A percentile compares a stretch with the other conserved stretches of the same genome.
These are phyloP conservation scores for Vanacampus margaritifer DNA, from an alignment of 2,113 vertebrate genomes.

Conservation along the genomic window DNA sequence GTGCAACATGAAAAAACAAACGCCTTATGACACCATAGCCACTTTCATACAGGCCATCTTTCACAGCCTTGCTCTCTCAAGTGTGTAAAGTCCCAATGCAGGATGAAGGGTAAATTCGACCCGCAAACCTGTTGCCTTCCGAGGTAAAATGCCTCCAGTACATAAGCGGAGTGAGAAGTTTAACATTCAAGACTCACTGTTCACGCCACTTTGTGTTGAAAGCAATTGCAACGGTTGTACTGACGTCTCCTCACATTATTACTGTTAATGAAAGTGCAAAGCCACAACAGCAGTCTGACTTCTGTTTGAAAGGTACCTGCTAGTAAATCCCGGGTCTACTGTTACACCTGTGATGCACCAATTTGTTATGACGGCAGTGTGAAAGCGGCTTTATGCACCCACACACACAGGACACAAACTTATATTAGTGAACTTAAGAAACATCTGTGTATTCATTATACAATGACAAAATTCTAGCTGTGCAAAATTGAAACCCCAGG, in stretches of 20 bases:
- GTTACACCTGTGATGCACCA: background rate
- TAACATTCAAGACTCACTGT: background rate
- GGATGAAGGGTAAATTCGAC: background rate
- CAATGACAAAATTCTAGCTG: constrained; percentile 8
- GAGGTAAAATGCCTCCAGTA: background rate
- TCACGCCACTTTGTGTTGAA: background rate
- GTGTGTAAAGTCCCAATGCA: background rate
- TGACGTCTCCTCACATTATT: background rate
- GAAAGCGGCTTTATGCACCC: constrained; percentile 3
- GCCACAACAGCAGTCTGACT: background rate
- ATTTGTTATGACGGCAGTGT: background rate
- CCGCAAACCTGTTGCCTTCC: background rate
- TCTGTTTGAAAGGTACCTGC: constrained; percentile 9
- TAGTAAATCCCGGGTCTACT: background rate
- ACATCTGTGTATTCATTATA: constrained; percentile 6
- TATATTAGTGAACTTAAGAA: constrained; percentile 1
- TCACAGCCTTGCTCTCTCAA: background rate
- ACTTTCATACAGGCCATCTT: background rate
- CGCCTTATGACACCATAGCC: background rate
- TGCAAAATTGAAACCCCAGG: constrained; percentile 35
- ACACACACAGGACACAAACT: constrained; percentile 9
- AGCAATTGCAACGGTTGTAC: background rate
- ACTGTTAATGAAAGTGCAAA: background rate
- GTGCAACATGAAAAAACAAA: background rate
- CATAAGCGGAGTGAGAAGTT: background rate